Base-by-base conservation (phyloP, 2,888 invertebrate genomes). In the Drosophila bunnanda region DNA sequence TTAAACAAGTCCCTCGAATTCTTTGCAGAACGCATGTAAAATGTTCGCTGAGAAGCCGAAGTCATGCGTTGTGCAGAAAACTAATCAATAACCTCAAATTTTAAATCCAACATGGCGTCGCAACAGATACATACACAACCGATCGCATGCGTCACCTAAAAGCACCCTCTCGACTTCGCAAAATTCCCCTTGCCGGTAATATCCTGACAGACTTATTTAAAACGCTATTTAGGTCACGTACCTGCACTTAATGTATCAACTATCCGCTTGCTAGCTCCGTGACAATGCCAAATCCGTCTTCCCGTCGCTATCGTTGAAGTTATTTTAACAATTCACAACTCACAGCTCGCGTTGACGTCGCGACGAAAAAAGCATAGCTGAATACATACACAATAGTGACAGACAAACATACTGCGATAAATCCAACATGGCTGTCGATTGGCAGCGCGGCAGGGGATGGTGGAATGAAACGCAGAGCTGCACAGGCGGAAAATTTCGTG, bases 381-480 rank as follows among this genome's bases (percentile, higher is more conserved):
- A 55, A 67, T 67, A 72, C 57, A 74, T 53, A 72, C 75, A 72
- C 57, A 50, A 48, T 39, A 28, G 46, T 55, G 67, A 69, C 70
- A 41, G 69, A 69, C 70, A 41, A 43, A 22, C 30, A 59, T n/a
- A 60, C 43, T 30, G 13, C 69, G 69, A 70, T 70, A 30, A 41
- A 20, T 70, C n/a, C 53, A 70, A 70, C 15, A 70, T 72, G 72
- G 75, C 53, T 57, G 28, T 38, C 72, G 72, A 72, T 72, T 30
- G 34, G 44, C 72, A 54, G 22, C 48, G 36, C 72, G 75, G 65
- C 65, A 72, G 64, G 44, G 67, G 54, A 39, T 22, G 30, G 8
- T 55, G 82, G 75, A 84, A 79, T 85, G 74, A 39, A 82, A 88
- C 78, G 57, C 87, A 83, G 83, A 59, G 82, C 73, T 84, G 82